phyloP scores from a whole-genome alignment of 2,113 vertebrate species.

The Hippoglossus stenolepis region DNA sequence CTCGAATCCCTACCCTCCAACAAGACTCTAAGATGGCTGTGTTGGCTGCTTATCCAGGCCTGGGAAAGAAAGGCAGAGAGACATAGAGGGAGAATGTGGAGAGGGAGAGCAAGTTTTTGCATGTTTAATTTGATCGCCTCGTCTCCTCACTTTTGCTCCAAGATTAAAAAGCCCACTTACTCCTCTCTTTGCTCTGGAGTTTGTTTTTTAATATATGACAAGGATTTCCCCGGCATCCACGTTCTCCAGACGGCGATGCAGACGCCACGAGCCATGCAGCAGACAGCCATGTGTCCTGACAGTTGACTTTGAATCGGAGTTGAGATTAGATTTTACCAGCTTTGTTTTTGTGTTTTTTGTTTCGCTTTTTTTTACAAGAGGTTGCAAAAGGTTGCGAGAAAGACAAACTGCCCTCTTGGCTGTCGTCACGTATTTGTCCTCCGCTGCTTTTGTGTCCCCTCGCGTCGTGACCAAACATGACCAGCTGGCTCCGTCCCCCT shows the following conservation, averaged over 20 bases:
- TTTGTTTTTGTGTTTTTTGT: conserved; percentile 58
- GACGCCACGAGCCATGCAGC: conserved; percentile 60
- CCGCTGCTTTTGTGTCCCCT: conserved; percentile 34
- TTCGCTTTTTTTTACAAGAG: conserved; percentile 64
- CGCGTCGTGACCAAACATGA: conserved; percentile 32
- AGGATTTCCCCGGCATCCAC: conserved; percentile 49
- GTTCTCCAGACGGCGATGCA: conserved; percentile 31
- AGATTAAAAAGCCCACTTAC: conserved; percentile 72
- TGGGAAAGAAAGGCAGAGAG: conserved; percentile 31
- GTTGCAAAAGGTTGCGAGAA: conserved; percentile 79
- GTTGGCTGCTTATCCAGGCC: conserved; percentile 45
- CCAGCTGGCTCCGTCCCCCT: conserved; percentile 35
- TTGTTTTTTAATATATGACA: conserved; percentile 43
- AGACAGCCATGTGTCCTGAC: conserved; percentile 87
- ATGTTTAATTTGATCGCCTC: conserved; percentile 72
- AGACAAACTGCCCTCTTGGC: conserved; percentile 75
- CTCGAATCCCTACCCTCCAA: background rate
- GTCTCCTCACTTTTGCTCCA: conserved; percentile 63
- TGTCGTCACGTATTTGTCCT: conserved; percentile 68
- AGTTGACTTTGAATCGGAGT: conserved; percentile 86
- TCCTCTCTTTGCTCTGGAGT: conserved; percentile 47
- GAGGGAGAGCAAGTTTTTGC: conserved; percentile 45
- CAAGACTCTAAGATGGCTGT: conserved; percentile 38
- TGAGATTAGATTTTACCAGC: conserved; percentile 81
- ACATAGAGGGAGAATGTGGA: background rate